phyloP scores from a whole-genome alignment of 2,113 vertebrate genomes.

The Scopus umbretta region DNA sequence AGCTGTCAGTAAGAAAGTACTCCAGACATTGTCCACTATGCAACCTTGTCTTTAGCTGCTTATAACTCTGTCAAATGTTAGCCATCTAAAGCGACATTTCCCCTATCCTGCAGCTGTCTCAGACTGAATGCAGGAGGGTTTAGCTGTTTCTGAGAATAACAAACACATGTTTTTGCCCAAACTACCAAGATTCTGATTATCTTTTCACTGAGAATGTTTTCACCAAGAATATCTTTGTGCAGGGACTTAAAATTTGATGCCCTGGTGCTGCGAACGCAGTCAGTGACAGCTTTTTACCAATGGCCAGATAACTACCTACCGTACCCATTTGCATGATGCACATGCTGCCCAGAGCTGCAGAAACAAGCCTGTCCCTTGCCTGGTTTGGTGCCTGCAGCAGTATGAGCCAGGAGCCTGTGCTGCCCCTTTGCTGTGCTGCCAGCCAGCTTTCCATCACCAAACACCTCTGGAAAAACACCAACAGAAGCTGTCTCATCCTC shows the following conservation, averaged over 20 bases:
- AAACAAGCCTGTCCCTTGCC: background rate
- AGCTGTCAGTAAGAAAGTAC: background rate
- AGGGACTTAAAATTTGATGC: background rate
- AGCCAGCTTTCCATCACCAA: background rate
- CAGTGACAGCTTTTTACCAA: background rate
- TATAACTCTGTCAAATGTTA: background rate
- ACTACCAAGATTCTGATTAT: background rate
- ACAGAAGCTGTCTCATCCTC: background rate
- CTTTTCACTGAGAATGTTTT: background rate
- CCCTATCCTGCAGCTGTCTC: background rate
- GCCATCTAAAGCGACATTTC: background rate
- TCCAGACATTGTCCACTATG: background rate
- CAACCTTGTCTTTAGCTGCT: background rate
- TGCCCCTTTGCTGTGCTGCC: background rate
- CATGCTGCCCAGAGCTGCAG: background rate
- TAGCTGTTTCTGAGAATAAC: background rate
- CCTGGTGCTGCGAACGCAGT: background rate
- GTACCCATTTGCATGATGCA: accelerated
- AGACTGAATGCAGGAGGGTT: background rate
- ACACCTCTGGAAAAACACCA: background rate
- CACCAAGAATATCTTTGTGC: background rate
- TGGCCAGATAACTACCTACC: background rate
- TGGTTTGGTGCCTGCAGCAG: background rate
- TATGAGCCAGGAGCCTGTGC: background rate
- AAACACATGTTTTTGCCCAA: background rate